These are phyloP conservation scores for Galbula dea DNA, from an alignment of 2,113 vertebrate genomes.

Conservation along the genomic window DNA sequence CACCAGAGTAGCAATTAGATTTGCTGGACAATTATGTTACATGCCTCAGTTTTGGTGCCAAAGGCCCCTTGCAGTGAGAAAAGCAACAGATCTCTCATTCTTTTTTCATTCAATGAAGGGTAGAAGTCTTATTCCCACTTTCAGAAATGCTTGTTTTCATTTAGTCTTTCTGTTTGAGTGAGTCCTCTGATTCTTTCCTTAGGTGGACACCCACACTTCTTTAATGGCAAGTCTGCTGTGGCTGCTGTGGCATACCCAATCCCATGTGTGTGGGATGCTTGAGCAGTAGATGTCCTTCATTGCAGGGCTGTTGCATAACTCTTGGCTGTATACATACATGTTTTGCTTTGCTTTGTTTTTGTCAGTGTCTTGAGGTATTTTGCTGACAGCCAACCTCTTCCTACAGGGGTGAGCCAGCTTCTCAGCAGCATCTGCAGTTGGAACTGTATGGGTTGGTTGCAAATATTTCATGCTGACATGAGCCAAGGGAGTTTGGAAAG, in stretches of 20 bases:
- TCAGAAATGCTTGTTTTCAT: not conserved
- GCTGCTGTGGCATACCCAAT: not conserved
- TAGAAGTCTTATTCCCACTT: not conserved
- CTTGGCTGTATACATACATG: not conserved
- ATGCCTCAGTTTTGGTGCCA: not conserved
- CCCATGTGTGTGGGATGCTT: not conserved
- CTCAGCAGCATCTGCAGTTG: slow-evolving; percentile 36
- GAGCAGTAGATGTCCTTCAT: not conserved
- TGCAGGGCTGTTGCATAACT: not conserved
- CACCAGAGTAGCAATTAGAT: not conserved
- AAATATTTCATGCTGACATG: not conserved
- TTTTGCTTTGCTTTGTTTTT: not conserved
- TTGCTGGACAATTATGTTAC: not conserved
- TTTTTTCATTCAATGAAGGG: not conserved
- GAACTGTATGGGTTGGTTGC: not conserved
- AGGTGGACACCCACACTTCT: not conserved
- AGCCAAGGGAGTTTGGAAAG: not conserved
- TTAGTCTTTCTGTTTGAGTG: not conserved
- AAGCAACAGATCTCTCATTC: not conserved
- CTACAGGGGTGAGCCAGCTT: not conserved
- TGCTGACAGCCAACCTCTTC: not conserved
- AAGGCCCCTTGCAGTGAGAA: not conserved
- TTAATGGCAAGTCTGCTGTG: not conserved
- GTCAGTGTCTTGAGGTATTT: not conserved
- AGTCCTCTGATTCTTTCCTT: not conserved